phyloP scores from a whole-genome alignment of 37 sponge, comb jelly and placozoan genomes.

The Petrosia ficiformis region DNA sequence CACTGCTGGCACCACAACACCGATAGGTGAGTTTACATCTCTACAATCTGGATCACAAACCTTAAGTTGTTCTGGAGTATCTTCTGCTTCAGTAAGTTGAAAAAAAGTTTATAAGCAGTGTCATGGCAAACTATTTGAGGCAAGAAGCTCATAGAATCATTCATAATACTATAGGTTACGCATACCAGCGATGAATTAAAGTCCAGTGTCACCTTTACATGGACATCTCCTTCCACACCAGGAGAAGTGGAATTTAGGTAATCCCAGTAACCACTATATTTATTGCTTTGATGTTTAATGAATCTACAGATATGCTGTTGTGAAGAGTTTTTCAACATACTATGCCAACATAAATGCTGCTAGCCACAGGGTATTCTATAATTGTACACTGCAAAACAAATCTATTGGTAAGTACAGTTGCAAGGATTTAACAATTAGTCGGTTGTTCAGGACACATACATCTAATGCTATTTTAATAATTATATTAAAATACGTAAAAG shows the following conservation, averaged over 20 bases:
- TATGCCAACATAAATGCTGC: background rate
- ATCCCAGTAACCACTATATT: background rate
- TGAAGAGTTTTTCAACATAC: background rate
- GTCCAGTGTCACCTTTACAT: background rate
- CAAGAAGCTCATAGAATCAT: too few species aligned
- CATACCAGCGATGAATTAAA: background rate
- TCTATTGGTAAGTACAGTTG: too few species aligned
- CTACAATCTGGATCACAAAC: background rate
- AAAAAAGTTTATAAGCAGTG: background rate
- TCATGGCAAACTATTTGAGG: too few species aligned
- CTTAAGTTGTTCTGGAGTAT: background rate
- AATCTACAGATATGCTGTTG: background rate
- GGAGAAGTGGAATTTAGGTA: too few species aligned
- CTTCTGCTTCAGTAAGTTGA: background rate
- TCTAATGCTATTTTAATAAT: too few species aligned
- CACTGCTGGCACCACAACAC: background rate
- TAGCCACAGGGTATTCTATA: background rate
- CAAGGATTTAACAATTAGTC: too few species aligned
- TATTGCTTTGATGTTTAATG: background rate
- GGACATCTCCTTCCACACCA: background rate
- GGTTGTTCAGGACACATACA: too few species aligned
- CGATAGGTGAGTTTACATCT: background rate
- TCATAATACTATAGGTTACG: background rate
- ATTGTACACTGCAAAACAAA: too few species aligned
- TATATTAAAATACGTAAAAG: too few species aligned